These are phyloP conservation scores for Corythornis vintsioides DNA, from an alignment of 2,113 vertebrate genomes.

Conservation along the genomic window DNA sequence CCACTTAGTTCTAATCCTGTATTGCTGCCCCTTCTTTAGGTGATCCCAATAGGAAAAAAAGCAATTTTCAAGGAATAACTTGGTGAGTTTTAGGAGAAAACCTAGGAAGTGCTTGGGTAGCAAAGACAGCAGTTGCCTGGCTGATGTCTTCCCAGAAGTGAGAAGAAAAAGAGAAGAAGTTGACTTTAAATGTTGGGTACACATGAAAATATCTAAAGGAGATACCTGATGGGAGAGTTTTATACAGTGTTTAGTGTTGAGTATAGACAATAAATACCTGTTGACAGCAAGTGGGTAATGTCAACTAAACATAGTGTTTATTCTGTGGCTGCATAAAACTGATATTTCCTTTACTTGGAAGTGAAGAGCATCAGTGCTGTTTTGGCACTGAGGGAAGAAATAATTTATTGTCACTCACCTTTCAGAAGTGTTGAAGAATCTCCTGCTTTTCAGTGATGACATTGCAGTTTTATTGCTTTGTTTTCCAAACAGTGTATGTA, in stretches of 20 bases:
- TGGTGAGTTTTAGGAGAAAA: background rate
- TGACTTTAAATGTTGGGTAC: background rate
- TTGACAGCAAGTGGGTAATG: background rate
- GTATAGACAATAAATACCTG: background rate
- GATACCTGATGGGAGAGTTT: background rate
- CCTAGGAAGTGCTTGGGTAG: background rate
- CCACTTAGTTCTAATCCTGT: rapidly evolving
- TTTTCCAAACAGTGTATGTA: background rate
- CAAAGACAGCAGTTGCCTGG: background rate
- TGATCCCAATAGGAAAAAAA: background rate
- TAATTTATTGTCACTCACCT: background rate
- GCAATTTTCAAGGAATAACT: background rate
- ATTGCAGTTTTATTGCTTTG: background rate
- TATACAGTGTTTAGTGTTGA: background rate
- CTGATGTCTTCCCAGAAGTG: background rate
- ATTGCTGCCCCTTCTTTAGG: background rate
- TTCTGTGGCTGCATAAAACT: background rate
- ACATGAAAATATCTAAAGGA: background rate
- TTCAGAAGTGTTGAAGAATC: background rate
- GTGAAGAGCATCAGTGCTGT: background rate
- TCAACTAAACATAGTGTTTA: background rate
- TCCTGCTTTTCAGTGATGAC: background rate
- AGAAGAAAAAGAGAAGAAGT: background rate
- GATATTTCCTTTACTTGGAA: background rate
- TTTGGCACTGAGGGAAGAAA: background rate